phyloP scores from a whole-genome alignment of 2,888 invertebrate species.

The Steinernema scapterisci region DNA sequence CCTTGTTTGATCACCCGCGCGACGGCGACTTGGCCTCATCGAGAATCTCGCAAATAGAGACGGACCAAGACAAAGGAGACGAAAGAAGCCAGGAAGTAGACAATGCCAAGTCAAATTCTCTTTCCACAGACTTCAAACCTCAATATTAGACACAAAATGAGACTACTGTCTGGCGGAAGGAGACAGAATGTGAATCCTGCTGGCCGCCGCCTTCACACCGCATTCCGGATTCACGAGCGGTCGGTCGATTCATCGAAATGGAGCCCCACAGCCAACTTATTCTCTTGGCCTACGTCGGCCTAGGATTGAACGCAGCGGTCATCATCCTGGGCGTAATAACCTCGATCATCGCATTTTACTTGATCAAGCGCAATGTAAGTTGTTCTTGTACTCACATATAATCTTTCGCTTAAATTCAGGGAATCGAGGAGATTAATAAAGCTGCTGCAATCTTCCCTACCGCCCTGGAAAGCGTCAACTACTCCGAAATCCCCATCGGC shows the following conservation, averaged over 20 bases:
- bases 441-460: slow-evolving; percentile 36
- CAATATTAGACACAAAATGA: slow-evolving; percentile 5
- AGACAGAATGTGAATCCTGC: not conserved
- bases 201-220: not conserved
- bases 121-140: no score
- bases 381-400: not conserved
- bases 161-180: no score
- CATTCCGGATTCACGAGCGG: not conserved
- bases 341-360: slow-evolving; percentile 19
- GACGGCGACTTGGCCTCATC: no score
- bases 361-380: slow-evolving; percentile 32
- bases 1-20: slow-evolving; percentile 31
- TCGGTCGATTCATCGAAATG: slow-evolving; percentile 11
- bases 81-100: no score
- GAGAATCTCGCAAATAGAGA: not conserved
- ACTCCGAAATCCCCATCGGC: slow-evolving; percentile 39
- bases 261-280: not conserved
- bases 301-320: slow-evolving; percentile 22
- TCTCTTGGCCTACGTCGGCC: slow-evolving; percentile 22
- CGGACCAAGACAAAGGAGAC: no score
- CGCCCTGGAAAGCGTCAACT: slow-evolving; percentile 35
- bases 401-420: slow-evolving; percentile 26
- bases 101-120: no score
- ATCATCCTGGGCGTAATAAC: slow-evolving; percentile 32
- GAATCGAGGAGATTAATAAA: slow-evolving; percentile 35